A percentile compares a stretch with the other conserved stretches of the same genome.
These are phyloP conservation scores for Scaptomyza tumidula DNA, from an alignment of 2,888 invertebrate species.

Conservation along the genomic window DNA sequence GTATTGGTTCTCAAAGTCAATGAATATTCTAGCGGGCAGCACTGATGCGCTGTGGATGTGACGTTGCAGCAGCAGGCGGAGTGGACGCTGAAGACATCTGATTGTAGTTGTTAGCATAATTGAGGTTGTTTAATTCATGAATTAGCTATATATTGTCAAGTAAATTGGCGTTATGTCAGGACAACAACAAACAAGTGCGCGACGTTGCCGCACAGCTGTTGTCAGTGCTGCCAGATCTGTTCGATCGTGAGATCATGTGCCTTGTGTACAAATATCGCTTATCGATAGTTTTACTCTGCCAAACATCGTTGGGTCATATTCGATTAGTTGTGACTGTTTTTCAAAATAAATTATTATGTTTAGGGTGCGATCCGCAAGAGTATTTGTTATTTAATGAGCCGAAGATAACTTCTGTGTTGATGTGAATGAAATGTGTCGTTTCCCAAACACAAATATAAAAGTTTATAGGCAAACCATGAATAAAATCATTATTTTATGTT, in stretches of 20 bases:
- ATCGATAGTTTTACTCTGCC: not conserved
- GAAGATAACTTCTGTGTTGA: no score
- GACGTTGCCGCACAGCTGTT: constrained; percentile 28
- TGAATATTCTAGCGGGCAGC: constrained; percentile 63
- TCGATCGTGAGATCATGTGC: not conserved
- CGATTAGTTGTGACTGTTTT: not conserved
- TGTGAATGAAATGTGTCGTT: constrained; percentile 31
- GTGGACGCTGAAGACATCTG: constrained; percentile 31
- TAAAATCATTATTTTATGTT: no score
- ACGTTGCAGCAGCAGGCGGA: constrained; percentile 26
- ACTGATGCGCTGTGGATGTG: constrained; percentile 32
- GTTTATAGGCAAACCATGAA: not conserved
- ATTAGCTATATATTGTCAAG: not conserved
- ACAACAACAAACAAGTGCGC: constrained; percentile 13
- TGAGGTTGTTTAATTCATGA: constrained; percentile 28
- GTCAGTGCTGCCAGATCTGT: constrained; percentile 33
- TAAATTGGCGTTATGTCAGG: constrained; percentile 34
- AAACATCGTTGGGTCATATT: not conserved
- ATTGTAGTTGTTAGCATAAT: constrained; percentile 37
- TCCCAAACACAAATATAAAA: constrained; percentile 6
- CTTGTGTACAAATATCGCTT: no score
- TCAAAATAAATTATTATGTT: not conserved
- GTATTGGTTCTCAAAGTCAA: constrained; percentile 81
- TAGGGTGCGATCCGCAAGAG: not conserved
- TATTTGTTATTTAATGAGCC: not conserved